Percentiles rank a stretch among this genome's conserved stretches.
These are phyloP conservation scores for Drosophila nr. medialis DNA, from an alignment of 2,888 invertebrate genomes.

Conservation along the genomic window DNA sequence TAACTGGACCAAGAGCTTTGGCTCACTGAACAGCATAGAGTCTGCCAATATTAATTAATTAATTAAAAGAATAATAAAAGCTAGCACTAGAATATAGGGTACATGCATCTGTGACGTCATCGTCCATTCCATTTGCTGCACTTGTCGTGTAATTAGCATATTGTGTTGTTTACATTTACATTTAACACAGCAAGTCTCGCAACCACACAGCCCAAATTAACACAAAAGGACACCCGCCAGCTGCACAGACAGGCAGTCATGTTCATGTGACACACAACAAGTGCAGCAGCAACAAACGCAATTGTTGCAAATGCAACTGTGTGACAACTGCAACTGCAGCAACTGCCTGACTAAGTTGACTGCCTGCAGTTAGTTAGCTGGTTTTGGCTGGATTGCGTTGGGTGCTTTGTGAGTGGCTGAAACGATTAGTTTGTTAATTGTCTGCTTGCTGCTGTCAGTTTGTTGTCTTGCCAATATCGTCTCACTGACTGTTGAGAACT, in stretches of 20 bases:
- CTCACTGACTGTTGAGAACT: background rate
- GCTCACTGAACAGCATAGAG: background rate
- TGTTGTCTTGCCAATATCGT: conserved; percentile 2
- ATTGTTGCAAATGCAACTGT: background rate
- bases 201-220: background rate
- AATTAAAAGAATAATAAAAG: background rate
- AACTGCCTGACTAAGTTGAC: conserved; percentile 7
- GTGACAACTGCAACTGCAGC: conserved; percentile 1
- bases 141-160: background rate
- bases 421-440: conserved; percentile 50
- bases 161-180: background rate
- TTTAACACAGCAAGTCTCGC: background rate
- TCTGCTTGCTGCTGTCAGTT: conserved; percentile 32
- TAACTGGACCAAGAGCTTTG: background rate
- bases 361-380: conserved; percentile 14
- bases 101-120: background rate
- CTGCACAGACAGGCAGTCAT: conserved; percentile 3
- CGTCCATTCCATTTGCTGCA: background rate
- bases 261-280: conserved; percentile 16
- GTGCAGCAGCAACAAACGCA: conserved; percentile 7
- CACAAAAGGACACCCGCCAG: background rate
- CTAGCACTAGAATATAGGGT: background rate
- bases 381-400: conserved; percentile 12
- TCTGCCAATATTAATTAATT: background rate
- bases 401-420: conserved; percentile 21